Conservation (phyloP, 2,113 vertebrate species). For the Leptosomus discolor region DNA sequence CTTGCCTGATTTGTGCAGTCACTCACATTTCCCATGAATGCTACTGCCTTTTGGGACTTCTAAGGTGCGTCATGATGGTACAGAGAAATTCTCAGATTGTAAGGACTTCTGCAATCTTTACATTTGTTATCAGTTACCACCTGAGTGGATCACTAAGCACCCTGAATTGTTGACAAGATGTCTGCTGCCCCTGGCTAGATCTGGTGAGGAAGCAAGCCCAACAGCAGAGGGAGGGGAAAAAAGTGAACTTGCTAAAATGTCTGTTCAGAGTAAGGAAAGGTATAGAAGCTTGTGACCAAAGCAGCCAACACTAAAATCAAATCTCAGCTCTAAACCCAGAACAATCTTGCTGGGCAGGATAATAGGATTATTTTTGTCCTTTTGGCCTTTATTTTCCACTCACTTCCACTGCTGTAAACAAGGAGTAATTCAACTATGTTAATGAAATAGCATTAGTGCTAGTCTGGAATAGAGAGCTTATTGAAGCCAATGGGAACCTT, state of each 20-base stretch:
- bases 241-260: not conserved
- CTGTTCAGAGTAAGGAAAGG: not conserved
- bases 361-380: not conserved
- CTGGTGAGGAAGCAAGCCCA: not conserved
- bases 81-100: not conserved
- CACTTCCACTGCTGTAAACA: not conserved
- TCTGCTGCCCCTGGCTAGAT: not conserved
- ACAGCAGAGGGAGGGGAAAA: not conserved
- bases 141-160: not conserved
- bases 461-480: not conserved
- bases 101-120: not conserved
- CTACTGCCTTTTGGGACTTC: not conserved
- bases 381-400: not conserved
- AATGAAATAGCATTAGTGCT: not conserved
- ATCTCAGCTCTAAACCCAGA: not conserved
- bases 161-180: not conserved
- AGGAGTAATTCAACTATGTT: not conserved
- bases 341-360: not conserved
- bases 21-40: rapidly evolving
- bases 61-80: not conserved
- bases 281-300: not conserved
- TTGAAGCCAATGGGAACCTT: not conserved
- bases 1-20: not conserved
- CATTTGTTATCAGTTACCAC: not conserved
- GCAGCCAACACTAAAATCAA: not conserved